Base-by-base conservation (phyloP, 2,888 invertebrate species). In the Meta bourneti region DNA sequence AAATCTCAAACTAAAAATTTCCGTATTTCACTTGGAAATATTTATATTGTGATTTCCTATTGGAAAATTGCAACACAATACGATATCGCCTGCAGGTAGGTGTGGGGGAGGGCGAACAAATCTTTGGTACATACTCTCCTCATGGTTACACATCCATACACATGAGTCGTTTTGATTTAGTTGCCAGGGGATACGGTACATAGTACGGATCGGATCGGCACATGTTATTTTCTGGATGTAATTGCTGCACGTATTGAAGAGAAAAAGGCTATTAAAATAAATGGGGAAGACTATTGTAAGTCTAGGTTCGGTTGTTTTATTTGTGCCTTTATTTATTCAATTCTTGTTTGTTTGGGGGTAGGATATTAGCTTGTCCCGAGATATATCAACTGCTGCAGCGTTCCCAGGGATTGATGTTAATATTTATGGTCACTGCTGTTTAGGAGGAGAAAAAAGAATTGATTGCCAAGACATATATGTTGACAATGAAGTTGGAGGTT, bases 281-380 rank as follows among this genome's bases (percentile, higher is more conserved):
- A 84, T 75, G 84, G 74, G 34, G 84, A n/a, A 70, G 74, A 61
- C 61, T 16, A 61, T 61, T 61, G 75, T 52, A 61, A 13, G 52
- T 74, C 52, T 34, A 11, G 61, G 61, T 61, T 61, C 61, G 52
- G 34, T 61, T n/a, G 84, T n/a, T 75, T 75, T 84, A 72, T 84
- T 84, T 84, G 74, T 54, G n/a, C n/a, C 48, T 48, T 84, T 84
- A 83, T 54, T 84, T 84, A 84, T 84, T 84, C 84, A 84, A 84
- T 84, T 75, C 74, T 34, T 84, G 54, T 84, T 84, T 84, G 84
- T 84, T 75, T 84, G 84, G 54, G 48, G 74, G 61, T 11, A 75
- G 20, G 49, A 61, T 84, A 84, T 84, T 84, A 84, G 48, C 75
- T 84, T 48, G 84, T 61, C 51, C 71, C 71, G 49, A n/a, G n/a